phyloP scores from a whole-genome alignment of 2,888 invertebrate species.

The Tanytarsus gracilentus region DNA sequence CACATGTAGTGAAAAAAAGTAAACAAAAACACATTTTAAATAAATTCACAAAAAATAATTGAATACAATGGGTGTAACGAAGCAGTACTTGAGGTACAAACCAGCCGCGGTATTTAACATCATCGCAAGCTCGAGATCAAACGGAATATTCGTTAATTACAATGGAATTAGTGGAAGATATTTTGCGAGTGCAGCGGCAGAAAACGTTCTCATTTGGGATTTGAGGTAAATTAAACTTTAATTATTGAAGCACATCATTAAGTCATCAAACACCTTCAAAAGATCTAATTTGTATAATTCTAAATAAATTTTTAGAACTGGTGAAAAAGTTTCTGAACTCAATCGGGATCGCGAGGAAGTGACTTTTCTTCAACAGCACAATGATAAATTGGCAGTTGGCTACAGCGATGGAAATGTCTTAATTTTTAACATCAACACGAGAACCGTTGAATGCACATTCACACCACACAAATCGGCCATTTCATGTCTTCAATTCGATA shows the following conservation, averaged over 20 bases:
- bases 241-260: neutral
- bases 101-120: constrained; percentile 80
- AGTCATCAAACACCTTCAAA: neutral
- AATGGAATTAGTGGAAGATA: constrained; percentile 71
- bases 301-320: constrained; percentile 35
- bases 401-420: constrained; percentile 83
- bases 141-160: constrained; percentile 67
- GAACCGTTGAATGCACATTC: constrained; percentile 62
- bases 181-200: constrained; percentile 86
- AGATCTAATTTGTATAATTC: constrained; percentile 16
- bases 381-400: constrained; percentile 80
- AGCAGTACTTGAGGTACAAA: constrained; percentile 85
- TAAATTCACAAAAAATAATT: neutral
- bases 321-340: constrained; percentile 61
- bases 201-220: constrained; percentile 92
- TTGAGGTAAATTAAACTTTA: constrained; percentile 58
- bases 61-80: constrained; percentile 73
- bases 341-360: constrained; percentile 74
- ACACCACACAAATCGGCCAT: constrained; percentile 72
- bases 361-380: constrained; percentile 64
- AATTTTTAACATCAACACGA: constrained; percentile 67
- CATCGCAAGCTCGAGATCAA: constrained; percentile 70
- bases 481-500: constrained; percentile 74
- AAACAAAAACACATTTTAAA: neutral
- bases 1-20: neutral